Base-by-base conservation (phyloP, 2,888 invertebrate genomes). In the Brachylomia viminalis region DNA sequence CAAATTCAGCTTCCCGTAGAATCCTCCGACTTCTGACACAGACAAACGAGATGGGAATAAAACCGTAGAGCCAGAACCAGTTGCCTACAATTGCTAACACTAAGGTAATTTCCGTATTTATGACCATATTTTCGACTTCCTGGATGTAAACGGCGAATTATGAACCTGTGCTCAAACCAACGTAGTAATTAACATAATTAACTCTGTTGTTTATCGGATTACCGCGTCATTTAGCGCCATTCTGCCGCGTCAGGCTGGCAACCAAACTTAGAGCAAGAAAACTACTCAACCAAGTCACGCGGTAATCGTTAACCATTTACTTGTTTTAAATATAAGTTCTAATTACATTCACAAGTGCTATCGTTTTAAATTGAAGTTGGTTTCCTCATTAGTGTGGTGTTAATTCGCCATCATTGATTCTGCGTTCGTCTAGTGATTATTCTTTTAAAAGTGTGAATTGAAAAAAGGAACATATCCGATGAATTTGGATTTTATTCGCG, bases 141-240 rank as follows among this genome's bases (percentile, higher is more conserved):
- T 72, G 47, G 67, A 61, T 56, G 33, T 62, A 56, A 73, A n/a
- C 45, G 52, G 58, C n/a, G 77, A 77, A 72, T 56, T 80, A 67
- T 58, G 70, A 69, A 71, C 54, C 66, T 76, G 8, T 54, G 42
- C 47, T 68, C 72, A 69, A 68, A 78, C 45, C 20, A 64, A 30
- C 42, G 42, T 78, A 72, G 59, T 70, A 75, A 79, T 84, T 75
- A 82, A 69, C 73, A 68, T 69, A 65, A 77, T 83, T 84, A 81
- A 74, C 81, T 65, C 59, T 72, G 81, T 67, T 83, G 84, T 83
- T 80, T 84, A 76, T 61, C 81, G 65, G 84, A 83, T 84, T 81
- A 83, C 64, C 30, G 54, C 77, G 69, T 77, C 77, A 74, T 77
- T 81, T 84, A 84, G 73, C 71, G 54, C 47, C 33, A 74, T 66